Conservation (phyloP, 2,113 vertebrate genomes). For the Nothocercus julius region DNA sequence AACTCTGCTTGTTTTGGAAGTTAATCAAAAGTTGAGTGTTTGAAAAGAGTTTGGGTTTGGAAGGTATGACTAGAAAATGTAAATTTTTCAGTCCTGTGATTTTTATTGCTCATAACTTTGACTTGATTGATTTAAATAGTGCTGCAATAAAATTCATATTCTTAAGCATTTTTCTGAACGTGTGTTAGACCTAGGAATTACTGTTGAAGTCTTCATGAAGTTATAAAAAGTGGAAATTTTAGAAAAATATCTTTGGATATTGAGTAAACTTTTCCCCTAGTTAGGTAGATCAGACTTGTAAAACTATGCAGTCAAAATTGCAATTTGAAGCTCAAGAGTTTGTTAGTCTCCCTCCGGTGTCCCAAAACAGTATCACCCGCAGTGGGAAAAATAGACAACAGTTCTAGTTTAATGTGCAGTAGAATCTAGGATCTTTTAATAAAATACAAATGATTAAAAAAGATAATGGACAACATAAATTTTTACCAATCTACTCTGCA, state of each 20-base stretch:
- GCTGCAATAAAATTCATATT: background rate
- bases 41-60: background rate
- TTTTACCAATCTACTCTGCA: background rate
- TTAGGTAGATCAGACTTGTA: background rate
- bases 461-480: background rate
- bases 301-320: background rate
- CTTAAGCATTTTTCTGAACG: background rate
- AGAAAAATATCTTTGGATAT: background rate
- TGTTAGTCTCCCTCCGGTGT: fast-evolving
- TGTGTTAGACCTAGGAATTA: background rate
- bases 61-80: background rate
- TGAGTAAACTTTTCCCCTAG: background rate
- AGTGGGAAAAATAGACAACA: background rate
- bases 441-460: background rate
- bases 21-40: background rate
- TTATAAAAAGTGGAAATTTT: background rate
- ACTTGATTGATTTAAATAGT: background rate
- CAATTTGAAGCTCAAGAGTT: fast-evolving
- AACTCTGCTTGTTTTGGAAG: background rate
- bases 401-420: background rate
- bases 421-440: background rate
- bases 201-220: background rate
- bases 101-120: background rate
- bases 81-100: background rate
- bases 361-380: background rate